Evolutionary conservation across 2,113 vertebrate genomes (phyloP).

Genomic region (Nansenia antarctica): DNA sequence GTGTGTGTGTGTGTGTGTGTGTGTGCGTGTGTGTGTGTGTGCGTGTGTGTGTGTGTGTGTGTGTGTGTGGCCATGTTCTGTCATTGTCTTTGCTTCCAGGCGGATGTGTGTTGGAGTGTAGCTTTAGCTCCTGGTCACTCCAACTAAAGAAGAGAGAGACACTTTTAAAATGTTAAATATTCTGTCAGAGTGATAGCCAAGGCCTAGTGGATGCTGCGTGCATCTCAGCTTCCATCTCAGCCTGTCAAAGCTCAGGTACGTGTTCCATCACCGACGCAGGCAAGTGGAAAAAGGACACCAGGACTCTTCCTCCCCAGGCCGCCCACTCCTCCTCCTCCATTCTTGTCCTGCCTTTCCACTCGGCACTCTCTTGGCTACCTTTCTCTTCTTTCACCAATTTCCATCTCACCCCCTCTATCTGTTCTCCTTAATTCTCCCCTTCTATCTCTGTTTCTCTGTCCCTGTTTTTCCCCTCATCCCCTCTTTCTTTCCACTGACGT

Average conservation of each 20-base stretch:
- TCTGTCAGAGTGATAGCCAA: not conserved
- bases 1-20: constrained; percentile 1
- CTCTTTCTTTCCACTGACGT: not conserved
- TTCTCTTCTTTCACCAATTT: not conserved
- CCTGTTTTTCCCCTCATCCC: not conserved
- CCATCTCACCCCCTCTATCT: not conserved
- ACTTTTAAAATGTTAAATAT: not conserved
- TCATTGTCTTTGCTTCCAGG: too few species aligned
- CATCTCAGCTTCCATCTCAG: not conserved
- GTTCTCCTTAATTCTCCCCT: not conserved
- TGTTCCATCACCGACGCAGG: constrained; percentile 8
- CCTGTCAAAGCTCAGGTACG: not conserved
- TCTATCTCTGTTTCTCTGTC: not conserved
- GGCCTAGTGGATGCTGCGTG: not conserved
- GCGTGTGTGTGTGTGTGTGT: not conserved
- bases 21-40: not conserved
- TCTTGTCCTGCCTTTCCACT: not conserved
- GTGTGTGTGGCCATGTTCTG: not conserved
- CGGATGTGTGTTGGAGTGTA: not conserved
- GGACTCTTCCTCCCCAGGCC: not conserved
- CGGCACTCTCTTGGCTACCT: not conserved
- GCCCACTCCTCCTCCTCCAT: not conserved
- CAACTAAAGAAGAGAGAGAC: not conserved
- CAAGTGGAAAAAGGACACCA: constrained; percentile 1
- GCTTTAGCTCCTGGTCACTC: not conserved